A percentile compares a stretch with the other conserved stretches of the same genome.
phyloP scores from a whole-genome alignment of 30 jellyfish, hydroid and myxozoan genomes.

The Aurelia coerulea region DNA sequence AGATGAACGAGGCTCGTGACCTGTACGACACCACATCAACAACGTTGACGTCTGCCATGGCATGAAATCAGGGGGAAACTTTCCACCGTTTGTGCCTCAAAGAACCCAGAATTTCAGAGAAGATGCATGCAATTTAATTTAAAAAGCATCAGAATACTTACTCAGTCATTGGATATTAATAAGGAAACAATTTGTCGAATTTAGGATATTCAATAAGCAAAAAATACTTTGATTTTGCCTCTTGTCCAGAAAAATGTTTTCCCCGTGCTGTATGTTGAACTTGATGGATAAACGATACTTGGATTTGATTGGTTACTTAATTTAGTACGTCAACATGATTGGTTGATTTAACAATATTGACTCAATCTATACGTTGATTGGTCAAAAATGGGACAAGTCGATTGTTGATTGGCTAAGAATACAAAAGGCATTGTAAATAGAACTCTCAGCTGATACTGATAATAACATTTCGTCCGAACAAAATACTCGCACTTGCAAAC shows the following conservation, averaged over 20 bases:
- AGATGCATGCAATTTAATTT: not conserved
- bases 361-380: not conserved
- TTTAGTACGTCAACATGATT: not conserved
- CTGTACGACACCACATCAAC: slow-evolving; percentile 44
- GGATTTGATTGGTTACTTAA: slow-evolving; percentile 13
- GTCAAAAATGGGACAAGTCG: not conserved
- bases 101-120: not conserved
- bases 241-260: too few species aligned
- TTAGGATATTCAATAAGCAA: too few species aligned
- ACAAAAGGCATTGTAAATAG: too few species aligned
- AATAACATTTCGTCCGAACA: not conserved
- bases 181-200: too few species aligned
- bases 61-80: slow-evolving; percentile 3
- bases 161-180: too few species aligned
- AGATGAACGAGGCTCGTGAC: slow-evolving; percentile 30
- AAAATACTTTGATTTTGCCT: too few species aligned
- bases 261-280: too few species aligned
- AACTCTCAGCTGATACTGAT: slow-evolving; percentile 45
- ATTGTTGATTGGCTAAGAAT: slow-evolving; percentile 28
- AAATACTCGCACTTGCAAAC: not conserved
- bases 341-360: slow-evolving; percentile 12
- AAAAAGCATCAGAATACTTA: too few species aligned
- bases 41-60: slow-evolving; percentile 22
- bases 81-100: not conserved
- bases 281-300: not conserved